Conservation (phyloP, 2,797 vertebrate genomes). For the Hippoglossus hippoglossus region DNA sequence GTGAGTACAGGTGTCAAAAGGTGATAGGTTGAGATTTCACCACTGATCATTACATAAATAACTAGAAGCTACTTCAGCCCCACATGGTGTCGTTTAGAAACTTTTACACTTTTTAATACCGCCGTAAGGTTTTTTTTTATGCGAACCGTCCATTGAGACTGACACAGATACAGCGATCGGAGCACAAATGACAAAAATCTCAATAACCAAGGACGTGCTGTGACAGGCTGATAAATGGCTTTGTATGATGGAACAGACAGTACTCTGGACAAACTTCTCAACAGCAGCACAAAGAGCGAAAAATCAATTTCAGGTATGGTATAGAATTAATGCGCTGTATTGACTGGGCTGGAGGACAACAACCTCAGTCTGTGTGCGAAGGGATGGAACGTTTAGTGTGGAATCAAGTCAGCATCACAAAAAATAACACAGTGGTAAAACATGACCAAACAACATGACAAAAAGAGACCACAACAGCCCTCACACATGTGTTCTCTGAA, state of each 20-base stretch:
- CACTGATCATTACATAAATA: too few species aligned
- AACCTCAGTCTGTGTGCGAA: constrained; percentile 6
- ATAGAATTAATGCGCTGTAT: constrained; percentile 62
- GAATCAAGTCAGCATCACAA: constrained; percentile 15
- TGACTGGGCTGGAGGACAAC: constrained; percentile 47
- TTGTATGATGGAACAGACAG: constrained; percentile 58
- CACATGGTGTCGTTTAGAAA: not conserved
- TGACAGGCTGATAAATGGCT: constrained; percentile 71
- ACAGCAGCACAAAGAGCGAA: constrained; percentile 44
- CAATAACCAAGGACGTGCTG: constrained; percentile 43
- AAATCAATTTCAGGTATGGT: constrained; percentile 66
- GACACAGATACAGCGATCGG: constrained; percentile 22
- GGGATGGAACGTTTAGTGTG: constrained; percentile 6
- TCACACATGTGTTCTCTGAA: constrained; percentile 2
- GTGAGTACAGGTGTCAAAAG: too few species aligned
- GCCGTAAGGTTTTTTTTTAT: constrained; percentile 1
- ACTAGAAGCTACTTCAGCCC: not conserved
- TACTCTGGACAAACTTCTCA: constrained; percentile 51
- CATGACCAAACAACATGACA: not conserved
- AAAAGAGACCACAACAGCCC: not conserved
- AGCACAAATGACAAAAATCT: constrained; percentile 42
- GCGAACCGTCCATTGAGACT: not conserved
- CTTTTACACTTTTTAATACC: constrained; percentile 17
- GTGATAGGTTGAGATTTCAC: too few species aligned
- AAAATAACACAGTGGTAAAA: constrained; percentile 16